Evolutionary conservation across 2,888 invertebrate species (phyloP), one percentile per base, ranked within the genome.

Genomic region (Teleogryllus oceanicus): DNA sequence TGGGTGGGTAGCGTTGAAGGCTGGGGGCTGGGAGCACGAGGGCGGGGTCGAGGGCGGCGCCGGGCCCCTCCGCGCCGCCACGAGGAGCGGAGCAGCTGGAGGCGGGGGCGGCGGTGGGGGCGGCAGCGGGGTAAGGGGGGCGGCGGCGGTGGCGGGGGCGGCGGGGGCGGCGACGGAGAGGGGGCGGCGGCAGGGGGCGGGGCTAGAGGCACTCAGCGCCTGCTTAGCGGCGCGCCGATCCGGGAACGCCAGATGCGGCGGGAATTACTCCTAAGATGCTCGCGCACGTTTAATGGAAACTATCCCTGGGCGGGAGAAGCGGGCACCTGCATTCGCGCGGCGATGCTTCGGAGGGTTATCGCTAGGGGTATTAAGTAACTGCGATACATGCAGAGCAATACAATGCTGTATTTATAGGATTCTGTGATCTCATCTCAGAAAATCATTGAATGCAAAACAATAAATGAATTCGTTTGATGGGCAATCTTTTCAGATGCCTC

Each of bases 171-270:
- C 12, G 51, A 2, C 12, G 11, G 51, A 2, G 51, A 1, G 62
- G 5, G 62, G 62, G 62, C 12, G 62, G 62, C 2, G 24, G 24
- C 24, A 21, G 62, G 18, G 62, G 62, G 62, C 13, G 62, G 62
- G 8, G 62, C 62, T 13, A 62, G n/a, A 62, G 62, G 62, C n/a
- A 18, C 62, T 62, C 62, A 62, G 62, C 62, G n/a, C 16, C 62
- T 62, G 62, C 62, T 62, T 62, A 62, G 62, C 62, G n/a, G 62
- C 62, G 62, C 62, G 62, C 62, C 62, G 62, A 62, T 62, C 62
- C 62, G 62, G 16, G 62, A 62, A 62, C n/a, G 62, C 62, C 62
- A 62, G 62, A 62, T 62, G 62, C n/a, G 62, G 62, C 62, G 62
- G 62, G 62, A 62, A 62, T 62, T 62, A 62, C 62, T 62, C 62